Percentiles rank a stretch among this genome's conserved stretches.
Evolutionary conservation across 2,797 vertebrate species (phyloP).

Genomic region (Ctenochaetus hawaiiensis): DNA sequence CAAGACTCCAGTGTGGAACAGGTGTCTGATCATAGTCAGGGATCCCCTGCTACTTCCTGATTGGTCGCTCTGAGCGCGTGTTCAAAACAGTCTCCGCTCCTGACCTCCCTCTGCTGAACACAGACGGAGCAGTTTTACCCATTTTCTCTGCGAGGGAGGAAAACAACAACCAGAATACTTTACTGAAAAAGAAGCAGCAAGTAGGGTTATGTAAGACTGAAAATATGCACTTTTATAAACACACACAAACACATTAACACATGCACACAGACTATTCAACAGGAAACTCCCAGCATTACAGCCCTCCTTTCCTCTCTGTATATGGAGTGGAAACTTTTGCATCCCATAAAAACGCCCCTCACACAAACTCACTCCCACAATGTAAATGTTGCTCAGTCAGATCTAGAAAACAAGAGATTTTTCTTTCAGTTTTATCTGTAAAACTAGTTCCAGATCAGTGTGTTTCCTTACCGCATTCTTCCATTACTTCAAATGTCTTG

Average conservation of each 20-base stretch:
- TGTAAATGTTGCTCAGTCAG: conserved; percentile 31
- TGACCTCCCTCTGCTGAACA: conserved; percentile 91
- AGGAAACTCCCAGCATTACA: conserved; percentile 40
- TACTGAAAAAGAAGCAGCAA: not conserved
- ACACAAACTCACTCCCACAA: conserved; percentile 42
- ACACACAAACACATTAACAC: not conserved
- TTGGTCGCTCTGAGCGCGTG: conserved; percentile 80
- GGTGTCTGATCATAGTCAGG: not conserved
- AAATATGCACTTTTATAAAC: conserved; percentile 16
- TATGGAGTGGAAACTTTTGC: conserved; percentile 85
- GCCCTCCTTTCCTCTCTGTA: conserved; percentile 66
- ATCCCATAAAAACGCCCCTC: conserved; percentile 43
- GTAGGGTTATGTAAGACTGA: not conserved
- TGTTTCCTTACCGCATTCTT: conserved; percentile 91
- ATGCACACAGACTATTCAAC: conserved; percentile 12
- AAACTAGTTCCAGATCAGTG: not conserved
- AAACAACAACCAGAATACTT: conserved; percentile 17
- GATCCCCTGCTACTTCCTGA: conserved; percentile 80
- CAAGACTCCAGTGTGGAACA: not conserved
- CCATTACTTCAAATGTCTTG: conserved; percentile 97
- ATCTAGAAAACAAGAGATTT: conserved; percentile 2
- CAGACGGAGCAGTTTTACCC: conserved; percentile 89
- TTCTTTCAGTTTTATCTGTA: not conserved
- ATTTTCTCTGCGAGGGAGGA: conserved; percentile 86
- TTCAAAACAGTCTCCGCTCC: conserved; percentile 92